phyloP scores from a whole-genome alignment of 2,797 vertebrate species.

The Trachurus trachurus region DNA sequence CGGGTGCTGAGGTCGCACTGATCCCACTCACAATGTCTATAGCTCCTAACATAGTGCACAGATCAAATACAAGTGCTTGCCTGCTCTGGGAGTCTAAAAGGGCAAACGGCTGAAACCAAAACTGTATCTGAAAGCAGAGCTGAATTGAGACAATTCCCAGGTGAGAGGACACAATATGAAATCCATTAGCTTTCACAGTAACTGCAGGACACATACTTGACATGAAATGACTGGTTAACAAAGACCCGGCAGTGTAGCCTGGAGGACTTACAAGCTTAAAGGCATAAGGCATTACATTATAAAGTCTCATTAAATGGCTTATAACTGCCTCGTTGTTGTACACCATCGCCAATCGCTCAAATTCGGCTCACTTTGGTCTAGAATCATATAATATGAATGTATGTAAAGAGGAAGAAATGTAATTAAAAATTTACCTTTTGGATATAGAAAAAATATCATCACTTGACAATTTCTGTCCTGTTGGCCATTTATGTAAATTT shows the following conservation, averaged over 20 bases:
- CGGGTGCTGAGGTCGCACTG: conserved; percentile 34
- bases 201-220: conserved; percentile 41
- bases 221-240: conserved; percentile 25
- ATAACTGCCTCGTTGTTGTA: neutral
- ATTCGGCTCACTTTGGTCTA: no score
- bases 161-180: conserved; percentile 44
- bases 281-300: neutral
- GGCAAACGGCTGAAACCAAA: conserved; percentile 52
- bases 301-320: neutral
- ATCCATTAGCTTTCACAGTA: conserved; percentile 40
- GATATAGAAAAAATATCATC: no score
- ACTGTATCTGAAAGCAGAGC: conserved; percentile 37
- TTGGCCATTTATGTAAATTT: no score
- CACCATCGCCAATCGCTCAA: no score
- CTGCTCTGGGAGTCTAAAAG: conserved; percentile 50
- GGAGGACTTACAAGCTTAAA: conserved; percentile 8
- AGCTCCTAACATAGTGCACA: conserved; percentile 50
- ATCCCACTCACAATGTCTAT: conserved; percentile 42
- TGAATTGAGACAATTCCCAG: conserved; percentile 43
- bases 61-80: conserved; percentile 50
- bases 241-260: conserved; percentile 9
- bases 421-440: no score
- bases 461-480: no score
- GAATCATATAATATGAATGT: neutral
- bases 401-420: no score